These are phyloP conservation scores for Ophion obscuratus DNA, from an alignment of 2,888 invertebrate species.

Conservation along the genomic window DNA sequence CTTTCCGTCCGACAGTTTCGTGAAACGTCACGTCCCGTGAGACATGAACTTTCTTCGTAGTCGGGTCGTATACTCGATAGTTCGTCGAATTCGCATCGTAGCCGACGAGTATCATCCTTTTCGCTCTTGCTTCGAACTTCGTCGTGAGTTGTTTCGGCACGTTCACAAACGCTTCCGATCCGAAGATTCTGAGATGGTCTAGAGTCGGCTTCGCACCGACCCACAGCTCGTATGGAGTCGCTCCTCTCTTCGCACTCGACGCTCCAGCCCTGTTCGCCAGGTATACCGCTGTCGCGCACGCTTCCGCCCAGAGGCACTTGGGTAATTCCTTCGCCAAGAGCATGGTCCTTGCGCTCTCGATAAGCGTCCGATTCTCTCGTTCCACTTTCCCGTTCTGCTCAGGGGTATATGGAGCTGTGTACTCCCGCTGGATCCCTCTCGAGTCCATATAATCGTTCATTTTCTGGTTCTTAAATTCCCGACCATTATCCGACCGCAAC, in stretches of 20 bases:
- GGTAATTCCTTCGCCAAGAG: too few relatives aligned
- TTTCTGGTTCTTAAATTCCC: constrained; percentile 45
- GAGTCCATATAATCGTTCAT: constrained; percentile 49
- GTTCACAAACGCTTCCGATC: constrained; percentile 50
- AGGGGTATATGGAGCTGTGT: constrained; percentile 44
- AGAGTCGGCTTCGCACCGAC: constrained; percentile 27
- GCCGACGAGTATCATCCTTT: constrained; percentile 55
- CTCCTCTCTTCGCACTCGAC: constrained; percentile 11
- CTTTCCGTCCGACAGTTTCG: constrained; percentile 23
- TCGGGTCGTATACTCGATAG: constrained; percentile 45
- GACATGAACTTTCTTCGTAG: constrained; percentile 32
- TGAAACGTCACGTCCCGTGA: constrained; percentile 53
- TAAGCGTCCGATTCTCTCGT: constrained; percentile 37
- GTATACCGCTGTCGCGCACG: constrained; percentile 35
- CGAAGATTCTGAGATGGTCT: constrained; percentile 44
- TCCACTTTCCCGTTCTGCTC: constrained; percentile 51
- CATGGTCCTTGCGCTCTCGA: constrained; percentile 48
- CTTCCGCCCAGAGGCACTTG: constrained; percentile 40
- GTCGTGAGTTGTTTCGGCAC: constrained; percentile 49
- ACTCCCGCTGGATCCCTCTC: constrained; percentile 37
- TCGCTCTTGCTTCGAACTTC: constrained; percentile 53
- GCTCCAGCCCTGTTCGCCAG: constrained; percentile 31
- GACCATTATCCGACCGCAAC: constrained; percentile 66
- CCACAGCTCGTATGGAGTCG: constrained; percentile 44
- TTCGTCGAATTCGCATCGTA: constrained; percentile 59